Evolutionary conservation across 2,113 vertebrate species (phyloP).

Genomic region (Bufo gargarizans): DNA sequence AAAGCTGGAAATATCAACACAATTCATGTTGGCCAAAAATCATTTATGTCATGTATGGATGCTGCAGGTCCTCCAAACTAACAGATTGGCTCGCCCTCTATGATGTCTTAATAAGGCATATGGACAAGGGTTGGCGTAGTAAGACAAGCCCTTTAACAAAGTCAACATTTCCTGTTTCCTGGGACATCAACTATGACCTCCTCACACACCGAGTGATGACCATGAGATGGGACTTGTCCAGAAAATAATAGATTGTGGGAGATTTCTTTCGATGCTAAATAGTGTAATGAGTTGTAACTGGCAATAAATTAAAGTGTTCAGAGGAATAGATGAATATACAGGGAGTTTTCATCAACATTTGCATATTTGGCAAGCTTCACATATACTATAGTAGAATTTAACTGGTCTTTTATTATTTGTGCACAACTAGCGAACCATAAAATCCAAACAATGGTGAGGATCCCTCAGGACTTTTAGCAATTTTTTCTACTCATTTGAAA

Average conservation of each 20-base stretch:
- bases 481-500: conserved; percentile 34
- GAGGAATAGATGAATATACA: conserved; percentile 21
- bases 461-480: conserved; percentile 42
- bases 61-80: not conserved
- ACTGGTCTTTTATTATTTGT: conserved; percentile 47
- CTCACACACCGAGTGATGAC: not conserved
- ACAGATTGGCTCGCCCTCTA: not conserved
- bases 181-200: not conserved
- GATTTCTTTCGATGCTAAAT: not conserved
- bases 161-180: not conserved
- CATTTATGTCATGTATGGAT: no score
- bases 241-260: not conserved
- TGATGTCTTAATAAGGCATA: not conserved
- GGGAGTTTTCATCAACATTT: conserved; percentile 16
- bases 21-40: not conserved
- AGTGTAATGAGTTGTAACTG: not conserved
- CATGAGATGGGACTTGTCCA: not conserved
- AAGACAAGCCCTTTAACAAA: not conserved
- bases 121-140: not conserved
- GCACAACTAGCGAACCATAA: conserved; percentile 41
- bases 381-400: conserved; percentile 42
- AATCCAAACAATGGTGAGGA: conserved; percentile 29
- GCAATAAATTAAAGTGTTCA: conserved; percentile 6
- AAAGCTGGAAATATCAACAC: not conserved
- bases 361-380: conserved; percentile 35